These are phyloP conservation scores for Monoplex corrugatus DNA, from an alignment of 2,888 invertebrate species.

Conservation along the genomic window DNA sequence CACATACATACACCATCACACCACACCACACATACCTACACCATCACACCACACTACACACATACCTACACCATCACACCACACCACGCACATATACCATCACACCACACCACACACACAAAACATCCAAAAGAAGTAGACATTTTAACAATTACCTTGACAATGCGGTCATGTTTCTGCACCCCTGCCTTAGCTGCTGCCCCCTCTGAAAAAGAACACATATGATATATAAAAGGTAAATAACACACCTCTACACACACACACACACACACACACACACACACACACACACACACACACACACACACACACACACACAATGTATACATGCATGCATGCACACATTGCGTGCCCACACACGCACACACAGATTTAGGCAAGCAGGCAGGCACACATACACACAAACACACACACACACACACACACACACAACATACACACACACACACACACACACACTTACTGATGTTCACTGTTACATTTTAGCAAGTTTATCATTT, in stretches of 20 bases:
- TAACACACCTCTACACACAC: background rate
- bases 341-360: too few species aligned
- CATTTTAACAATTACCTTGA: slow-evolving; percentile 89
- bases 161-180: slow-evolving; percentile 94
- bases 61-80: background rate
- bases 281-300: background rate
- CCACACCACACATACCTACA: too few species aligned
- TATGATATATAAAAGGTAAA: background rate
- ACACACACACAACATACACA: background rate
- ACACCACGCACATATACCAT: background rate
- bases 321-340: background rate
- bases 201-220: slow-evolving; percentile 86
- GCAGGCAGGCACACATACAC: background rate
- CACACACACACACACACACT: too few species aligned
- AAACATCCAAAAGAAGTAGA: too few species aligned
- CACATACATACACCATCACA: background rate
- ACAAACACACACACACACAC: background rate
- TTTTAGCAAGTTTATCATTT: too few species aligned
- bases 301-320: background rate
- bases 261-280: background rate
- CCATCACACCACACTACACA: background rate
- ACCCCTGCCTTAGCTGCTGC: slow-evolving; percentile 96
- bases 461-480: too few species aligned
- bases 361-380: too few species aligned
- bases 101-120: too few species aligned